Evolutionary conservation across 2,797 vertebrate species (phyloP), one percentile per base, ranked within the genome.

Genomic region (Syncerus caffer): DNA sequence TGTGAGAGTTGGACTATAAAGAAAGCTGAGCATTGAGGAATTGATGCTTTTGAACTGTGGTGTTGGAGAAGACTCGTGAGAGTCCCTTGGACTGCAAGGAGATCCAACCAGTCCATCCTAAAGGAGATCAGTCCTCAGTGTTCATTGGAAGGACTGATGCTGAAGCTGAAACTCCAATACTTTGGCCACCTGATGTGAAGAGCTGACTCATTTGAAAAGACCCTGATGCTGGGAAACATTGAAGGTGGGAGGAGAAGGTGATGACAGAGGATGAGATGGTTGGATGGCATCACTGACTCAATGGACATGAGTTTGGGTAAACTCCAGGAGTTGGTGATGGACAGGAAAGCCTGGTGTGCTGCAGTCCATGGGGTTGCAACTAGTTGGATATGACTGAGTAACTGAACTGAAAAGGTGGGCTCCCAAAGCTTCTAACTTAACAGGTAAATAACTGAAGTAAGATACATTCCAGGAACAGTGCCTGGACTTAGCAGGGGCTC

Each of bases 391-490:
- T 0, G 5, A 71, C 19, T 38, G 67, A 71, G 5, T 71, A 34
- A 38, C 19, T 38, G n/a, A 71, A 71, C 10, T 71, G n/a, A 78
- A 94, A 85, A 91, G 7, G 78, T 71, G 42, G 38, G 1, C 7
- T 90, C 7, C 14, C 27, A 71, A 83, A 71, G 27, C 85, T 82
- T 85, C 5, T 53, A 85, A 67, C 14, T 71, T 74, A 29, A 31
- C 31, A 67, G 13, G 10, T 88, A 85, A 86, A 85, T 42, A 95
- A 80, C 45, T 91, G 29, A 50, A 82, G 21, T 31, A 83, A 93
- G 11, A 19, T 83, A 38, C 5, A 2, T 51, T 85, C 3, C 83
- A 86, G 58, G 31, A 80, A 38, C 6, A 4, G n/a, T 83, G 51
- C 13, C 45, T 78, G 27, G 29, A 7, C 29, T 51, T 42, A 31